Conservation (phyloP, 2,113 vertebrate species). For the Saiga tatarica region DNA sequence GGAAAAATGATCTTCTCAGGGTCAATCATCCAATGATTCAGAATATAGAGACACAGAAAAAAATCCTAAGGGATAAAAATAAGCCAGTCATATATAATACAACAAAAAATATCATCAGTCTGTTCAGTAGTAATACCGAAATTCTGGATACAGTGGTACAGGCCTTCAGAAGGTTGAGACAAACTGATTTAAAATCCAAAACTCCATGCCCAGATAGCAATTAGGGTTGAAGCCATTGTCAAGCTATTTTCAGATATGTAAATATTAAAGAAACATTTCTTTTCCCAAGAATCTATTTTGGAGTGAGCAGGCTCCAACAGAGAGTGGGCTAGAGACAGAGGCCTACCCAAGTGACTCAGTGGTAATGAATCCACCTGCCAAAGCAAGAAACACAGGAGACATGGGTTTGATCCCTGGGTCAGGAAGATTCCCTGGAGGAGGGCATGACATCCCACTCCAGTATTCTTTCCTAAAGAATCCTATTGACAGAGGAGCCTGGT, state of each 20-base stretch:
- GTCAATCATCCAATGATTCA: not conserved
- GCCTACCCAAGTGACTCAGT: not conserved
- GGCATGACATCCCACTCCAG: not conserved
- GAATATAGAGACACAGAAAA: not conserved
- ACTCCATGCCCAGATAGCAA: not conserved
- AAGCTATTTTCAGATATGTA: not conserved
- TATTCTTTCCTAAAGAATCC: not conserved
- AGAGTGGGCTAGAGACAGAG: not conserved
- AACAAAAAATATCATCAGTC: not conserved
- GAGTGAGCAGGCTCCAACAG: not conserved
- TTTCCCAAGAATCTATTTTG: not conserved
- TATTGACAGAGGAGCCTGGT: not conserved
- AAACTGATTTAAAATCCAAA: not conserved
- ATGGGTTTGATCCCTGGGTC: not conserved
- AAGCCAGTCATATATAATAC: not conserved
- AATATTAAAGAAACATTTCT: not conserved
- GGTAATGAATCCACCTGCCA: not conserved
- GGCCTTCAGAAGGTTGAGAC: not conserved
- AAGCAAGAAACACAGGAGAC: not conserved
- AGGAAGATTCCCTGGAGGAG: not conserved
- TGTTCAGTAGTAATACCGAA: not conserved
- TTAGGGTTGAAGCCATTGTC: not conserved
- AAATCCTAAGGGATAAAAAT: not conserved
- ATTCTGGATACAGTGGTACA: not conserved
- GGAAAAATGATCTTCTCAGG: not conserved